Evolutionary conservation across 2,888 invertebrate species (phyloP).

Genomic region (Leptopilina drosophilae): DNA sequence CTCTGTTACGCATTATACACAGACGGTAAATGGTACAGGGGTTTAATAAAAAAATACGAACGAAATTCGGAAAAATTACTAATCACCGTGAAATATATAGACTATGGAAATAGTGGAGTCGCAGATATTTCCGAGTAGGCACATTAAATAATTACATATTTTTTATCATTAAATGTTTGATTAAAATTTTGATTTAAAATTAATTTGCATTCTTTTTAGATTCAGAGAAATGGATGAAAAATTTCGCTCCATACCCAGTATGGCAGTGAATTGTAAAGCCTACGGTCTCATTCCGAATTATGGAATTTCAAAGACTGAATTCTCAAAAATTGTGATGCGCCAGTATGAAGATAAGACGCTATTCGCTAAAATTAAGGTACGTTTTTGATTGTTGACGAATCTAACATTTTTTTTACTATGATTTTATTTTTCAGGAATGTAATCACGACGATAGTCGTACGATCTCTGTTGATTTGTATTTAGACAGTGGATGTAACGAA

Average conservation of each 20-base stretch:
- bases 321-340: neutral
- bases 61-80: slow-evolving; percentile 63
- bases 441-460: too few relatives aligned
- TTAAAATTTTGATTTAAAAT: neutral
- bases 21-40: slow-evolving; percentile 86
- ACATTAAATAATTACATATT: slow-evolving; percentile 28
- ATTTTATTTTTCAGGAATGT: slow-evolving; percentile 12
- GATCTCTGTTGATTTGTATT: slow-evolving; percentile 60
- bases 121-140: slow-evolving; percentile 55
- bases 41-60: slow-evolving; percentile 80
- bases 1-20: slow-evolving; percentile 83
- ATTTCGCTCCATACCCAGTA: slow-evolving; percentile 63
- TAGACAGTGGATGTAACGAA: slow-evolving; percentile 53
- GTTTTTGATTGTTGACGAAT: neutral
- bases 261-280: slow-evolving; percentile 62
- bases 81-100: slow-evolving; percentile 84
- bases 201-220: slow-evolving; percentile 46
- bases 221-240: slow-evolving; percentile 59
- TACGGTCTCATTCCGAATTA: slow-evolving; percentile 47
- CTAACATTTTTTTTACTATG: neutral
- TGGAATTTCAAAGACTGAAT: neutral
- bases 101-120: slow-evolving; percentile 84
- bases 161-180: too few relatives aligned
- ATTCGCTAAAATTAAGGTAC: slow-evolving; percentile 59
- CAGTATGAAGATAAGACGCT: neutral